phyloP scores from a whole-genome alignment of 2,888 invertebrate species.

The Eupithecia dodoneata region DNA sequence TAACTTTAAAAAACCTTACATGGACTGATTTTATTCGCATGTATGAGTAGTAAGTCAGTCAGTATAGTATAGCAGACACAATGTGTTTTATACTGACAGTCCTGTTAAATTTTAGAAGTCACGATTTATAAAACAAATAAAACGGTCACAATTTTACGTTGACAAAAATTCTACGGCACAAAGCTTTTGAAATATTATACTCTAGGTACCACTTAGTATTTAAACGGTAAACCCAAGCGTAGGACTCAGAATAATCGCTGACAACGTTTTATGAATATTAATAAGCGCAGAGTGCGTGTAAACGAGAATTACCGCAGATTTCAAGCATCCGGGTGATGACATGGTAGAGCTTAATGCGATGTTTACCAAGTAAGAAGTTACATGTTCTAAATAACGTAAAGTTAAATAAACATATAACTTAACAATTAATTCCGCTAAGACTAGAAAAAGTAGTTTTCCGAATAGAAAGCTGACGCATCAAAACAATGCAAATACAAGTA shows the following conservation, averaged over 20 bases:
- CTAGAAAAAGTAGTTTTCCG: neutral
- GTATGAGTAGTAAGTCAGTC: neutral
- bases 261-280: slow-evolving; percentile 70
- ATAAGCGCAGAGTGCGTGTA: slow-evolving; percentile 55
- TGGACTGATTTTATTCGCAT: neutral
- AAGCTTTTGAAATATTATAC: slow-evolving; percentile 11
- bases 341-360: slow-evolving; percentile 22
- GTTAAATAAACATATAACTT: neutral
- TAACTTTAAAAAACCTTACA: neutral
- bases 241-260: slow-evolving; percentile 63
- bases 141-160: neutral
- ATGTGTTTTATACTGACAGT: too few species aligned
- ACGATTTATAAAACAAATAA: neutral
- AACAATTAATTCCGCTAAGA: neutral
- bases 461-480: neutral
- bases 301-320: slow-evolving; percentile 57
- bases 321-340: slow-evolving; percentile 43
- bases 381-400: neutral
- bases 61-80: neutral
- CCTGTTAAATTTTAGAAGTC: neutral
- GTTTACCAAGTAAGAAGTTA: slow-evolving; percentile 5
- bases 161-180: slow-evolving; percentile 34
- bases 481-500: neutral
- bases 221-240: slow-evolving; percentile 54
- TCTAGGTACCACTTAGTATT: slow-evolving; percentile 36